Evolutionary conservation across 2,888 invertebrate genomes (phyloP), one percentile per base, ranked within the genome.

Genomic region (Choristoneura rosaceana): DNA sequence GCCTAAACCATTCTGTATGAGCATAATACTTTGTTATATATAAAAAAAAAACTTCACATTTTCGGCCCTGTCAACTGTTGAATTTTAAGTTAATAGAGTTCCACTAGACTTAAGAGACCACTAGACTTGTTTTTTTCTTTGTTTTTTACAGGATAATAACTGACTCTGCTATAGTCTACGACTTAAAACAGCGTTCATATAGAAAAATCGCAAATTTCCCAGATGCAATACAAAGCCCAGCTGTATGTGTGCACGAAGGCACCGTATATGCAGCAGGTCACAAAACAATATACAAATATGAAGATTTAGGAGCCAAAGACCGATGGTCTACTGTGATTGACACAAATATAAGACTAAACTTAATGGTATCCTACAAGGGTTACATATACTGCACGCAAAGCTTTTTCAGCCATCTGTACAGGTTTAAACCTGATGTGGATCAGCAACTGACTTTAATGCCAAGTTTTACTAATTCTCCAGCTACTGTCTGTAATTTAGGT

Each of bases 321-420:
- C 34, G 75, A 14, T 93, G 93, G 93, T 65, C 47, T 0, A 77
- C 75, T 3, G 79, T 86, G 2, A 65, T 87, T 0, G 66, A 76
- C 0, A 86, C 89, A 9, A 80, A 88, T 0, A 84, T 91, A 45
- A 79, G 87, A 64, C 81, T 84, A 3, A 87, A 81, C 62, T 84
- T 80, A 55, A 82, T 94, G 82, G 75, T 82, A 0, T 90, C 93
- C 3, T 90, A 79, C 59, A 88, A 84, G 59, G 86, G 85, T 0
- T 86, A 88, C 74, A 88, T 94, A 52, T 92, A 91, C 73, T 88
- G 89, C 64, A 84, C 88, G 0, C 93, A 93, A 74, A 87, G 83
- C 74, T 92, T 87, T 69, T 91, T 89, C 66, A 84, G 80, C 33
- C 80, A 84, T 55, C 63, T 93, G 62, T 89, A 88, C 69, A 85